These are phyloP conservation scores for Thalpophila matura DNA, from an alignment of 2,888 invertebrate species.

Conservation along the genomic window DNA sequence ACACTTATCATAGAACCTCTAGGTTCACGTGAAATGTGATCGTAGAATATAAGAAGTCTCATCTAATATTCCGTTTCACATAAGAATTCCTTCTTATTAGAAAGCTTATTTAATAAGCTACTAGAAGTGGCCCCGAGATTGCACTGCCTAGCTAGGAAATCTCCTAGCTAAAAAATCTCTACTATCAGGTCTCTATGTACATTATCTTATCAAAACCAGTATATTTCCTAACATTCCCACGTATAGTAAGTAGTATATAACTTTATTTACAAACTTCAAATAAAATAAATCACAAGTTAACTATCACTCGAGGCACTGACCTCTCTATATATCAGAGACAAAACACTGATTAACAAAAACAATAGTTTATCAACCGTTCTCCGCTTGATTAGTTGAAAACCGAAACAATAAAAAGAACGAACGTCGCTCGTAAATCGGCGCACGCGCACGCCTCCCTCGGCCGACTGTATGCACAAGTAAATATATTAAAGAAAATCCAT, in stretches of 20 bases:
- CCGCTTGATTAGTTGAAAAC: conserved; percentile 62
- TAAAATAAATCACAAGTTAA: conserved; percentile 22
- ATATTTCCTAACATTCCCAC: neutral
- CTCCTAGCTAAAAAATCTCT: neutral
- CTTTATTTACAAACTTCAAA: neutral
- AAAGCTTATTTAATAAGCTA: no score
- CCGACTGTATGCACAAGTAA: neutral
- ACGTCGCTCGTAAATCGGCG: conserved; percentile 59
- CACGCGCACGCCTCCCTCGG: conserved; percentile 40
- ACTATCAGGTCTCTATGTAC: no score
- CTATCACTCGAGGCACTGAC: conserved; percentile 37
- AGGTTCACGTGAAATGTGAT: no score
- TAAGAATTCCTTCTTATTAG: no score
- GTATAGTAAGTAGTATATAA: neutral
- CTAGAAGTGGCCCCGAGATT: no score
- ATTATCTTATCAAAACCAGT: no score
- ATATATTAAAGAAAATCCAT: conserved; percentile 24
- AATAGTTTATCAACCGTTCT: conserved; percentile 59
- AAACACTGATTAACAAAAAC: conserved; percentile 54
- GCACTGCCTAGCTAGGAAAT: no score
- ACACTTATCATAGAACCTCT: no score
- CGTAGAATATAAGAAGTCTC: no score
- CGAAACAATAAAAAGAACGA: conserved; percentile 57
- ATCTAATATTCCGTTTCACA: no score
- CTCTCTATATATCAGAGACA: conserved; percentile 47